phyloP scores from a whole-genome alignment of 2,113 vertebrate species.

The Etheostoma cragini region DNA sequence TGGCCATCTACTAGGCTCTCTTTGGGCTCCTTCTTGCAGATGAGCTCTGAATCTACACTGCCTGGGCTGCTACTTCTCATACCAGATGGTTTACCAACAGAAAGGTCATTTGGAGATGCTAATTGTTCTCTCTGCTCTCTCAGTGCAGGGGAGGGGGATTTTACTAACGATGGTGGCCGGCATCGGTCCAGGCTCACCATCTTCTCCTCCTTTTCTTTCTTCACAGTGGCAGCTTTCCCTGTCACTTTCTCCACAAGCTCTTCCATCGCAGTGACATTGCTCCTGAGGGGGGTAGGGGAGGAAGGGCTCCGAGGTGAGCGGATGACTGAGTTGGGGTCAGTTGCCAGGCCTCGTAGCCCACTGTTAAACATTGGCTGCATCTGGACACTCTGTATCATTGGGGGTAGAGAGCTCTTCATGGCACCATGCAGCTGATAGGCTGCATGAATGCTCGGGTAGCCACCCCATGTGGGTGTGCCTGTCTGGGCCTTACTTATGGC shows the following conservation, averaged over 20 bases:
- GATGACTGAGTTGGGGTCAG: conserved; percentile 89
- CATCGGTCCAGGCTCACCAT: conserved; percentile 77
- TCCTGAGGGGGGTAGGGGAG: conserved; percentile 93
- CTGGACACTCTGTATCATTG: conserved; percentile 88
- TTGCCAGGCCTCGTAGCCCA: conserved; percentile 81
- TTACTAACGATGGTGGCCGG: conserved; percentile 77
- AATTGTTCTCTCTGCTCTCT: conserved; percentile 91
- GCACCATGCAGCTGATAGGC: conserved; percentile 96
- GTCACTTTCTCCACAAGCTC: conserved; percentile 99
- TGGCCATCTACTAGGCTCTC: conserved; percentile 85
- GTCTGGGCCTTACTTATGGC: conserved; percentile 99
- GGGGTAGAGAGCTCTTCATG: conserved; percentile 88
- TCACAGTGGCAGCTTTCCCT: conserved; percentile 90
- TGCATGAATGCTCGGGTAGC: conserved; percentile 98
- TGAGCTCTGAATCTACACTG: conserved; percentile 83
- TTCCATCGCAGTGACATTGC: conserved; percentile 98
- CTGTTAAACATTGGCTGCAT: conserved; percentile 91
- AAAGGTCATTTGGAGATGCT: conserved; percentile 87
- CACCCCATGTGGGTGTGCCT: conserved; percentile 97
- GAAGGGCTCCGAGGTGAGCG: conserved; percentile 90
- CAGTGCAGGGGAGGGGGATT: conserved; percentile 88
- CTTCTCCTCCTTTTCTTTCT: conserved; percentile 91
- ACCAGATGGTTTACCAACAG: conserved; percentile 76
- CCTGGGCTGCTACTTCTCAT: conserved; percentile 83
- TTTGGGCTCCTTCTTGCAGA: conserved; percentile 90